Percentiles rank a stretch among this genome's conserved stretches.
phyloP scores from a whole-genome alignment of 2,797 vertebrate genomes.

The Macroramphosus scolopax region DNA sequence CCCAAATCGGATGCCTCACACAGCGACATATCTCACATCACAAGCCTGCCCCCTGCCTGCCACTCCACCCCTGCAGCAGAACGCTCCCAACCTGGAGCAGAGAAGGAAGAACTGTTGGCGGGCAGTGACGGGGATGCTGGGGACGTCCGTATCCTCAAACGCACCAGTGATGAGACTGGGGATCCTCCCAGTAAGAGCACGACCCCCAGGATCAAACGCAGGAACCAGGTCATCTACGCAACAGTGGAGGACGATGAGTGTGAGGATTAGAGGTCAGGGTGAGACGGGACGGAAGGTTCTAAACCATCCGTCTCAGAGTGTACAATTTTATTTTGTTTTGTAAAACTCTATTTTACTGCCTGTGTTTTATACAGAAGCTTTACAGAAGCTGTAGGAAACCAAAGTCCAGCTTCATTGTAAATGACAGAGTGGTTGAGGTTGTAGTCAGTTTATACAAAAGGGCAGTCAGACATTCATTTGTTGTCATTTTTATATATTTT shows the following conservation, averaged over 20 bases:
- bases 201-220: constrained; percentile 88
- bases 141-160: constrained; percentile 77
- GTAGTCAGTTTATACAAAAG: constrained; percentile 7
- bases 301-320: no score
- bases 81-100: constrained; percentile 12
- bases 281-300: not conserved
- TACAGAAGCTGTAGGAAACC: not conserved
- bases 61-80: constrained; percentile 51
- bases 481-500: constrained; percentile 46
- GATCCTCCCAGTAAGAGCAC: constrained; percentile 50
- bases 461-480: not conserved
- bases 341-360: constrained; percentile 5
- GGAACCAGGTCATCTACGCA: constrained; percentile 92
- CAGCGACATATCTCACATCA: constrained; percentile 4
- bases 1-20: constrained; percentile 57
- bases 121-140: constrained; percentile 14
- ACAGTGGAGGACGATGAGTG: constrained; percentile 79
- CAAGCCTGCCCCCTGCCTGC: constrained; percentile 60
- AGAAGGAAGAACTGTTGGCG: constrained; percentile 20
- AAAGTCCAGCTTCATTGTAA: not conserved
- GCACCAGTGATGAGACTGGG: constrained; percentile 73
- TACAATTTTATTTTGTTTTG: constrained; percentile 7
- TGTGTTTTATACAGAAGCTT: constrained; percentile 13
- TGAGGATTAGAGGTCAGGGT: constrained; percentile 41
- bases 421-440: not conserved